Evolutionary conservation across 2,797 vertebrate genomes (phyloP), one percentile per base, ranked within the genome.

Genomic region (Apogon talboti): DNA sequence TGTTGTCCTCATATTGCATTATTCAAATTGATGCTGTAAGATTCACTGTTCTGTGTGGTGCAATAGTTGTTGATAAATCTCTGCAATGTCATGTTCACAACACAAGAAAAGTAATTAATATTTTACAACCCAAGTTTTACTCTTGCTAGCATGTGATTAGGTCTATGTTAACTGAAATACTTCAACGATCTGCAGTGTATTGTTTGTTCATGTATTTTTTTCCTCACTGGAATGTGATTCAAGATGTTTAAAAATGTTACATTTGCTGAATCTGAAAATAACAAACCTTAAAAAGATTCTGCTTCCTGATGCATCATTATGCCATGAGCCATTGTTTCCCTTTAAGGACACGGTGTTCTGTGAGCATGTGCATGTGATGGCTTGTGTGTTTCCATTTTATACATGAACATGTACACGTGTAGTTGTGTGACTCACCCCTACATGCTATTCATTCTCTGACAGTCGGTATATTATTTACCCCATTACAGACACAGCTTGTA

Each of bases 351-450:
- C 37, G 11, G 8, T 72, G 59, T 60, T 52, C 35, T 11, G 8
- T 72, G 56, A 62, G 43, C 51, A 51, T 15, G 10, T 55, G 15
- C 44, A 16, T 41, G 48, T 77, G 70, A 70, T 64, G 28, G 40
- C 37, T 56, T 48, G 45, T 60, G 6, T 53, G 41, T 58, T 54
- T 70, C 44, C 46, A n/a, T 10, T 59, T 35, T 58, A 66, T 41
- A 42, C 11, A 53, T 35, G 42, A 48, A 52, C 28, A 65, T 66
- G 44, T 61, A 41, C 44, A 33, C 4, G 0, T 45, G 16, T 64
- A 14, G 37, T 43, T 59, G 42, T 70, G 59, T 81, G 58, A 76
- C 55, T 78, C 57, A 50, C 40, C 74, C 40, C 24, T 66, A 65
- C 41, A 55, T 24, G 12, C 38, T 68, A 35, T 66, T 76, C 24